Evolutionary conservation across 37 sponge, comb jelly and placozoan species (phyloP).

Genomic region (Chondrilla cf. caribensis): DNA sequence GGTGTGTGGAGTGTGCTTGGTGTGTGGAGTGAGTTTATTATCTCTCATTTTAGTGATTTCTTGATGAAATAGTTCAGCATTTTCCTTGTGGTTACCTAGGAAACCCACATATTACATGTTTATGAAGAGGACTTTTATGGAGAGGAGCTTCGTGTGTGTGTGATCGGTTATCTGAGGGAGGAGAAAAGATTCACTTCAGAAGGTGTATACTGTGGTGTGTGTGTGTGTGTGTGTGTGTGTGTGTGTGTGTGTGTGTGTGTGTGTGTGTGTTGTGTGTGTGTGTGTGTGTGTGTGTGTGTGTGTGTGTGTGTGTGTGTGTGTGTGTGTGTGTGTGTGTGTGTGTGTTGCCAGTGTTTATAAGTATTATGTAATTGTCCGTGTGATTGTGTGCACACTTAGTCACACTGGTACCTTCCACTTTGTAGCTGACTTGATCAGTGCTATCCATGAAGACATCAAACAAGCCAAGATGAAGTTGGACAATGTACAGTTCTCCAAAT

Average conservation of each 20-base stretch:
- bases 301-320: constrained; percentile 1
- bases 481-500: neutral
- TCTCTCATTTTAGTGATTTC: too few relatives aligned
- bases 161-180: constrained; percentile 69
- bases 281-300: neutral
- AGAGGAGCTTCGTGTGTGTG: constrained; percentile 72
- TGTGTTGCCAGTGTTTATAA: too few relatives aligned
- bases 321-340: constrained; percentile 10
- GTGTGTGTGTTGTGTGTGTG: neutral
- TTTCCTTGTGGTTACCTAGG: too few relatives aligned
- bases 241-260: constrained; percentile 13
- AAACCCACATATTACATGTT: constrained; percentile 85
- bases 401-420: neutral
- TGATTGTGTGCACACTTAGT: neutral
- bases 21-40: too few relatives aligned
- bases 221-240: neutral
- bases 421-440: constrained; percentile 53
- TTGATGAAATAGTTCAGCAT: too few relatives aligned
- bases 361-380: neutral
- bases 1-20: too few relatives aligned
- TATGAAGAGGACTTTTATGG: constrained; percentile 90
- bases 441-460: constrained; percentile 52
- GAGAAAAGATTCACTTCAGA: constrained; percentile 66
- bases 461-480: constrained; percentile 25
- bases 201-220: constrained; percentile 36